These are phyloP conservation scores for Phrixothrix hirtus DNA, from an alignment of 2,888 invertebrate species.

Conservation along the genomic window DNA sequence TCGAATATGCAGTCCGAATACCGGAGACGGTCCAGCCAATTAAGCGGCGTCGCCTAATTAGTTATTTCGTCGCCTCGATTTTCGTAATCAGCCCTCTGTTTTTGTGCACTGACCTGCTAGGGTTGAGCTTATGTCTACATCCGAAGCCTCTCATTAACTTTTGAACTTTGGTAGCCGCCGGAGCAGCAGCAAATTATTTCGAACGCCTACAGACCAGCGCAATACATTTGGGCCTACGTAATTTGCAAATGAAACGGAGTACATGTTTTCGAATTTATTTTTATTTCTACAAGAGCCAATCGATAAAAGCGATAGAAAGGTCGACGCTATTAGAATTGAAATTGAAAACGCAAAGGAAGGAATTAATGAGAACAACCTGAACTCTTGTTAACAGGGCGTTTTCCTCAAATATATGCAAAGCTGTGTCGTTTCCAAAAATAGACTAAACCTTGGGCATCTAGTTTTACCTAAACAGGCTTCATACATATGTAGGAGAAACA, in stretches of 20 bases:
- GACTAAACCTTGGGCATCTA: no score
- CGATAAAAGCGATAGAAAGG: background rate
- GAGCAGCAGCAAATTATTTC: background rate
- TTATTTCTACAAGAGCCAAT: no score
- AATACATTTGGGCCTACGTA: constrained; percentile 1
- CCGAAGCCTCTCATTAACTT: background rate
- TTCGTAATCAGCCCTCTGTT: background rate
- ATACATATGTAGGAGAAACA: no score
- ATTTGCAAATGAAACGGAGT: no score
- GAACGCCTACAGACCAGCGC: constrained; percentile 1
- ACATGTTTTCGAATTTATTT: background rate
- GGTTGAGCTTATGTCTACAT: constrained; percentile 7
- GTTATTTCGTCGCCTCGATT: constrained; percentile 14
- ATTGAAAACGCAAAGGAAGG: no score
- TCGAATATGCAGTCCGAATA: constrained; percentile 24
- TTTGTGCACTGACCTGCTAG: background rate
- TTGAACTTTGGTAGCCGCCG: constrained; percentile 6
- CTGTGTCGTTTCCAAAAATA: no score
- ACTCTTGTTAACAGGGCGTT: no score
- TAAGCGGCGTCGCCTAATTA: constrained; percentile 22
- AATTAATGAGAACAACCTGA: no score
- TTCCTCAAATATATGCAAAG: no score
- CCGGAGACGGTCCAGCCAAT: constrained; percentile 29
- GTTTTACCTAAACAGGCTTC: no score
- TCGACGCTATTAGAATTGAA: background rate